phyloP scores from a whole-genome alignment of 2,888 invertebrate genomes.

The Parthenolecanium corni region DNA sequence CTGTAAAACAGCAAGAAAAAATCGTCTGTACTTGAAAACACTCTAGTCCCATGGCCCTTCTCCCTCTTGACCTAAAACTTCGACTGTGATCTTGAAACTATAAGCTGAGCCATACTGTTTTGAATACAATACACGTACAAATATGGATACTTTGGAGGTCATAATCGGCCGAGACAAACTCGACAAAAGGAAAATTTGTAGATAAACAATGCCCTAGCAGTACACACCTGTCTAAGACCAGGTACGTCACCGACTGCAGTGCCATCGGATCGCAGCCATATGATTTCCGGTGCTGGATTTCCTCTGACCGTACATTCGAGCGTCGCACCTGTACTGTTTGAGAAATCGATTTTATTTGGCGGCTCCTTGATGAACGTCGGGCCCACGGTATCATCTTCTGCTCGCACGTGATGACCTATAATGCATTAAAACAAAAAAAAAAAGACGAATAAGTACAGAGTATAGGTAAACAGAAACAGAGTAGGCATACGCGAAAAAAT shows the following conservation, averaged over 20 bases:
- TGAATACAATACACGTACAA: too few relatives aligned
- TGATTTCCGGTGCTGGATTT: constrained; percentile 79
- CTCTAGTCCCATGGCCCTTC: too few relatives aligned
- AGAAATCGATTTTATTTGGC: constrained; percentile 81
- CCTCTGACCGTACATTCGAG: constrained; percentile 87
- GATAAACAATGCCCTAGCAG: not conserved
- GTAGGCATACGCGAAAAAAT: too few relatives aligned
- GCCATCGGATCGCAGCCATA: constrained; percentile 86
- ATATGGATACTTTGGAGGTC: too few relatives aligned
- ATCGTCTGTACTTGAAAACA: too few relatives aligned
- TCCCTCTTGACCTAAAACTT: too few relatives aligned
- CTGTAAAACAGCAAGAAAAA: too few relatives aligned
- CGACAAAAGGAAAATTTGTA: not conserved
- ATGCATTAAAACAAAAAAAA: not conserved
- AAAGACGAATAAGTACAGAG: too few relatives aligned
- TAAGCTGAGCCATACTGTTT: too few relatives aligned
- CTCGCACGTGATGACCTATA: constrained; percentile 28
- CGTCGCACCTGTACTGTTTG: constrained; percentile 84
- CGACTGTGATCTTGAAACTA: too few relatives aligned
- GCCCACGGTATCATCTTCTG: constrained; percentile 61
- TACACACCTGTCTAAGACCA: constrained; percentile 63
- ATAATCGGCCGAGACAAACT: too few relatives aligned
- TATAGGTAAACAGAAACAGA: too few relatives aligned
- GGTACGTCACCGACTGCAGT: constrained; percentile 83
- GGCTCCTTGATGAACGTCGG: constrained; percentile 88